These are phyloP conservation scores for Frankliniella intonsa DNA, from an alignment of 2,888 invertebrate genomes.

Conservation along the genomic window DNA sequence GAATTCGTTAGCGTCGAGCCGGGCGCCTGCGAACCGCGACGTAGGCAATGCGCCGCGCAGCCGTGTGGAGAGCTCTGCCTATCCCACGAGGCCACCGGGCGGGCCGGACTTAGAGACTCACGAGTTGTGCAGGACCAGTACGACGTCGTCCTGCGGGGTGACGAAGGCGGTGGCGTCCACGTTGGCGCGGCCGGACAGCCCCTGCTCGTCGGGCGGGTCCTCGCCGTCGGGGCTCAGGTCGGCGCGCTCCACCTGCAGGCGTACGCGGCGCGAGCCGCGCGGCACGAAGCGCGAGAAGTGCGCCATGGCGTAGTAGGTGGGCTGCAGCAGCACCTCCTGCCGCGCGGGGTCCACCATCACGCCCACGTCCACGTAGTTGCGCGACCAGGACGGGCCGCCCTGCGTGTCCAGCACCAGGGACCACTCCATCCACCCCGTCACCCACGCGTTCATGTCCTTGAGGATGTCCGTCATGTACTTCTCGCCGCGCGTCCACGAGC, in stretches of 20 bases:
- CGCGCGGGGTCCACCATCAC: constrained; percentile 58
- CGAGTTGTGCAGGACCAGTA: constrained; percentile 56
- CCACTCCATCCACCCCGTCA: constrained; percentile 87
- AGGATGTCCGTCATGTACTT: constrained; percentile 62
- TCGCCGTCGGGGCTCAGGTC: constrained; percentile 33
- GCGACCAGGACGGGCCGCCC: constrained; percentile 78
- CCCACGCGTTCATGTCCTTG: constrained; percentile 66
- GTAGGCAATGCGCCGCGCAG: background rate
- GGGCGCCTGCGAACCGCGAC: background rate
- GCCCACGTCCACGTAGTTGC: constrained; percentile 75
- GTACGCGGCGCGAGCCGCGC: constrained; percentile 53
- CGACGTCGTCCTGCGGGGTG: constrained; percentile 51
- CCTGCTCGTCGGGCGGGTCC: background rate
- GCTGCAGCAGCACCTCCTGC: constrained; percentile 82
- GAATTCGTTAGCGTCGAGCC: background rate
- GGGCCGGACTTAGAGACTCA: constrained; percentile 42
- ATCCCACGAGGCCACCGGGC: background rate
- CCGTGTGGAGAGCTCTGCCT: background rate
- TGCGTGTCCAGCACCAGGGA: constrained; percentile 68
- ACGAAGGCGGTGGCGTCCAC: constrained; percentile 51
- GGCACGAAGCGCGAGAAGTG: constrained; percentile 73
- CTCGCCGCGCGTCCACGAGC: constrained; percentile 70
- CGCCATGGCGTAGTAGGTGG: constrained; percentile 78
- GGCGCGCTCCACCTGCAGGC: constrained; percentile 38
- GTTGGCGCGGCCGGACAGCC: constrained; percentile 38